Conservation (phyloP, 2,888 invertebrate genomes). For the Apodemia zela region DNA sequence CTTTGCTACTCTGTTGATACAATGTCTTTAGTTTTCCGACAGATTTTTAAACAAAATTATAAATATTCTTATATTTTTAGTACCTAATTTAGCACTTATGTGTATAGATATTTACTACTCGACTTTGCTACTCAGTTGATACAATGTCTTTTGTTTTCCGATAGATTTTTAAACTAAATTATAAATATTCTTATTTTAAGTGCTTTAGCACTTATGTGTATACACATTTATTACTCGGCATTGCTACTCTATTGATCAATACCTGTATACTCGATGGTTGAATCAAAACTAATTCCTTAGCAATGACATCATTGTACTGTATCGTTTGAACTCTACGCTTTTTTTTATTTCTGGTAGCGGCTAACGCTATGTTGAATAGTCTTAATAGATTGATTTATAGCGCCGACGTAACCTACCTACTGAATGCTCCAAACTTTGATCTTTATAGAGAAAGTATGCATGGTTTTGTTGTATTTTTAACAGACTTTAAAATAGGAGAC, state of each 20-base stretch:
- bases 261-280: neutral
- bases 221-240: neutral
- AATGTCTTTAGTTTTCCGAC: no score
- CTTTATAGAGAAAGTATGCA: neutral
- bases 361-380: conserved; percentile 40
- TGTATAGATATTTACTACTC: neutral
- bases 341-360: conserved; percentile 28
- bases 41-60: no score
- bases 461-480: neutral
- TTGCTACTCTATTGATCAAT: neutral
- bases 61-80: neutral
- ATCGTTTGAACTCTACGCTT: conserved; percentile 25
- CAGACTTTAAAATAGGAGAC: neutral
- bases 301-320: conserved; percentile 28
- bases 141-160: no score
- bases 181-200: neutral
- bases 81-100: neutral
- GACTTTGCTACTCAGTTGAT: no score
- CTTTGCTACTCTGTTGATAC: no score
- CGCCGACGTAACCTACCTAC: conserved; percentile 45
- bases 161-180: no score
- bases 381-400: conserved; percentile 65
- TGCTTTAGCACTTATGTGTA: neutral
- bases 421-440: neutral
- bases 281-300: conserved; percentile 25